Evolutionary conservation across 1,140 invertebrate species (phyloP).

Genomic region (Hirudo medicinalis): DNA sequence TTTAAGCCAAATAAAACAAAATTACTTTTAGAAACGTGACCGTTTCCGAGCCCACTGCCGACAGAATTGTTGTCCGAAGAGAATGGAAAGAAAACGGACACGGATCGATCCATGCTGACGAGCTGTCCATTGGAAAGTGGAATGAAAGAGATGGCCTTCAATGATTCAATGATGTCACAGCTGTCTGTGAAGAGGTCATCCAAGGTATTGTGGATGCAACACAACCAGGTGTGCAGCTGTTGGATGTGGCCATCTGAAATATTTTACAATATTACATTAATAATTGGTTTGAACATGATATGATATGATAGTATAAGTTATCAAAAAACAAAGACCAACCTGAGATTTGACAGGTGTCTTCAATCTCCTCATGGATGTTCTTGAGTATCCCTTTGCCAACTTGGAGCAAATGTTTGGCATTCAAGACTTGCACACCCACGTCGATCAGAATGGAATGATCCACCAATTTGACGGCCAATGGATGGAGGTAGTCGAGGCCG

Average conservation of each 20-base stretch:
- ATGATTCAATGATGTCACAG: too few relatives aligned
- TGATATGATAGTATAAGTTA: background rate
- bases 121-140: too few relatives aligned
- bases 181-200: too few relatives aligned
- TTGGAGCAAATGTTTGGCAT: constrained; percentile 32
- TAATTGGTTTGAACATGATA: too few relatives aligned
- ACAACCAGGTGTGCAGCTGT: too few relatives aligned
- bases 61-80: too few relatives aligned
- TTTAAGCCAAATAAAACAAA: too few relatives aligned
- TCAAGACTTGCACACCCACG: constrained; percentile 33
- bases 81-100: too few relatives aligned
- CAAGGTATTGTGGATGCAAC: too few relatives aligned
- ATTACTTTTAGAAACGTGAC: too few relatives aligned
- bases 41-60: background rate
- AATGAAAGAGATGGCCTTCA: too few relatives aligned
- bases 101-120: too few relatives aligned
- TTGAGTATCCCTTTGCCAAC: constrained; percentile 29
- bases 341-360: background rate
- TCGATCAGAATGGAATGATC: constrained; percentile 29
- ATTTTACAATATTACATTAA: background rate
- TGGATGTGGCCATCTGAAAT: background rate
- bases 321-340: background rate
- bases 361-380: background rate
- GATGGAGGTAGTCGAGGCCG: constrained; percentile 33
- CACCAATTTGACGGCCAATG: constrained; percentile 28